Base-by-base conservation (phyloP, 2,888 invertebrate genomes). In the Meliscaeva auricollis region DNA sequence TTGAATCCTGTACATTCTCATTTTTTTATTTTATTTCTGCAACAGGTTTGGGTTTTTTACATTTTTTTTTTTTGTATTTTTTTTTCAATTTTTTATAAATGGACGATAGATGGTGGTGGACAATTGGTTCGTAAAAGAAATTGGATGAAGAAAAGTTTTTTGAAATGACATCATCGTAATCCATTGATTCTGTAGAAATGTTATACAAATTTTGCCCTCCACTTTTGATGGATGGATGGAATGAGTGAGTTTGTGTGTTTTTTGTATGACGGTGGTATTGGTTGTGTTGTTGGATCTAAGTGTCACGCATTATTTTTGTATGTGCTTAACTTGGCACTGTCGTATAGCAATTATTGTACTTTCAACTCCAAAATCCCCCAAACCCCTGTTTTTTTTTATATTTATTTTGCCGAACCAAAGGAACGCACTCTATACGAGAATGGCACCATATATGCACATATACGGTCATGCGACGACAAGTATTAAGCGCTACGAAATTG, bases 381-480 rank as follows among this genome's bases (percentile, higher is more conserved):
- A 50, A 56, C 44, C 70, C 30, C 26, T 30, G 17, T 58, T 41
- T 26, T 69, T 20, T 58, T 79, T 62, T 54, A 20, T 58, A 9
- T 38, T 38, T 38, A 11, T 62, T 66, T 66, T 66, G 58, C 58
- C 56, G 73, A 76, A 76, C 72, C 58, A 64, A 58, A n/a, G n/a
- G n/a, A n/a, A 77, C 76, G 87, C 77, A 81, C 73, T 77, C 58
- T 62, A 38, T 32, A 26, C n/a, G 26, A 74, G 62, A 77, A 70
- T 77, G 80, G 81, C 69, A 81, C 77, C 73, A 80, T 81, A 80
- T 81, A 81, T 87, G 81, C 74, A 87, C 81, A 73, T 81, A 87
- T 76, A 80, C 80, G 84, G 84, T 84, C 80, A 84, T 84, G 66
- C 50, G 74, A 48, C 38, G 74, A 64, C 74, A 54, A 70, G 75